Percentiles rank a stretch among this genome's conserved stretches.
These are phyloP conservation scores for Sebastolobus altivelis DNA, from an alignment of 2,797 vertebrate species.

Conservation along the genomic window DNA sequence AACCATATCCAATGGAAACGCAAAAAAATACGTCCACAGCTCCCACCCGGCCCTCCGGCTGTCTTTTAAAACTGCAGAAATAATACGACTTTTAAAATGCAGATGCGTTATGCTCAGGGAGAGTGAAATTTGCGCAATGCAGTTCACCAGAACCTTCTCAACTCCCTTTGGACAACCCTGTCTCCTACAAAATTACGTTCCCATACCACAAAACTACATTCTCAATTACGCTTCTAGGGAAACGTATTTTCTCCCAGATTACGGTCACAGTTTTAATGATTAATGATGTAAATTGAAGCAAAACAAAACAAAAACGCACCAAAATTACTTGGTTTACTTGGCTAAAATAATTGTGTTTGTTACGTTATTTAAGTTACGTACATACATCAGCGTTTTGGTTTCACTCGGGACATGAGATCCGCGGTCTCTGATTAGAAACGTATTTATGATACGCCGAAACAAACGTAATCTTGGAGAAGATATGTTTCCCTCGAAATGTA, in stretches of 20 bases:
- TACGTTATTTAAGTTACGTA: neutral
- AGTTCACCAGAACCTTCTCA: constrained; percentile 27
- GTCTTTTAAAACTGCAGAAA: constrained; percentile 32
- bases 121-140: constrained; percentile 24
- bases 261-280: neutral
- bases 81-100: constrained; percentile 28
- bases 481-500: neutral
- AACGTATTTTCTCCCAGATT: neutral
- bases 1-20: constrained; percentile 36
- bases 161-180: constrained; percentile 16
- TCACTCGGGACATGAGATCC: neutral
- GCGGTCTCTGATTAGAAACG: neutral
- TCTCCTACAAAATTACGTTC: neutral
- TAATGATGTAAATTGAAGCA: no score
- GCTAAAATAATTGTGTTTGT: neutral
- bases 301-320: no score
- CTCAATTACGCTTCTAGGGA: neutral
- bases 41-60: constrained; percentile 6
- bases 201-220: neutral
- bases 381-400: neutral
- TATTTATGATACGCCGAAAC: neutral
- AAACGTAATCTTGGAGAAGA: neutral
- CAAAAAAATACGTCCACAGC: constrained; percentile 33
- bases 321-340: no score
- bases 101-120: constrained; percentile 21